Evolutionary conservation across 2,113 vertebrate species (phyloP).

Genomic region (Cochlearius cochlearius): DNA sequence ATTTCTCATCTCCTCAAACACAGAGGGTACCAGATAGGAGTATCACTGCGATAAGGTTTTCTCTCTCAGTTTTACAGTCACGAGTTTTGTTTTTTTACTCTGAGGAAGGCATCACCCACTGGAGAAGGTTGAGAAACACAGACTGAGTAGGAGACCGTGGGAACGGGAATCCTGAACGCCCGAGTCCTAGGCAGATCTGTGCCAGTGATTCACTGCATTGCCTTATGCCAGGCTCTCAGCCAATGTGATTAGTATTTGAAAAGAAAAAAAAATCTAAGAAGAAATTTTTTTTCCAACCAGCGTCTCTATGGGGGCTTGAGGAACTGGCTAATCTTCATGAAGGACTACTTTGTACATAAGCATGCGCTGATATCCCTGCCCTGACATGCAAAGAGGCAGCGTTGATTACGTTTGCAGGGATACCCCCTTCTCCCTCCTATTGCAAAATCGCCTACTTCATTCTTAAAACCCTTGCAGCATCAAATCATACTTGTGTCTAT

Average conservation of each 20-base stretch:
- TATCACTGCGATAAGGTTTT: rapidly evolving
- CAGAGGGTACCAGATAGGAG: not conserved
- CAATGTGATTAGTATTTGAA: not conserved
- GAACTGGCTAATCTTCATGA: not conserved
- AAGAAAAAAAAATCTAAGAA: not conserved
- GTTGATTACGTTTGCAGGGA: rapidly evolving
- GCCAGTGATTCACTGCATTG: constrained; percentile 6
- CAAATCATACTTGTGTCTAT: not conserved
- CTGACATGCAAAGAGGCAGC: rapidly evolving
- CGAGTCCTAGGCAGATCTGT: not conserved
- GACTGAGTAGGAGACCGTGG: constrained; percentile 5
- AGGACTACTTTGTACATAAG: not conserved
- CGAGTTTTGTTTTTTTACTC: not conserved
- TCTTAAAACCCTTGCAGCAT: not conserved
- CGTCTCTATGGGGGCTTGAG: not conserved
- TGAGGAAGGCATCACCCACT: not conserved
- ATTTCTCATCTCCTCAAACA: not conserved
- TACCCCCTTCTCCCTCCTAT: not conserved
- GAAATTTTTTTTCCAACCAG: not conserved
- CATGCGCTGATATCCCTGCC: rapidly evolving
- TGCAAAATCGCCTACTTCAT: not conserved
- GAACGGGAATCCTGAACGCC: not conserved
- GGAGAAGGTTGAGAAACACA: constrained; percentile 10
- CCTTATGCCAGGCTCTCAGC: not conserved
- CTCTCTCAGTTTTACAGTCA: not conserved